Evolutionary conservation across 2,888 invertebrate genomes (phyloP).

Genomic region (Athripsodes cinereus): DNA sequence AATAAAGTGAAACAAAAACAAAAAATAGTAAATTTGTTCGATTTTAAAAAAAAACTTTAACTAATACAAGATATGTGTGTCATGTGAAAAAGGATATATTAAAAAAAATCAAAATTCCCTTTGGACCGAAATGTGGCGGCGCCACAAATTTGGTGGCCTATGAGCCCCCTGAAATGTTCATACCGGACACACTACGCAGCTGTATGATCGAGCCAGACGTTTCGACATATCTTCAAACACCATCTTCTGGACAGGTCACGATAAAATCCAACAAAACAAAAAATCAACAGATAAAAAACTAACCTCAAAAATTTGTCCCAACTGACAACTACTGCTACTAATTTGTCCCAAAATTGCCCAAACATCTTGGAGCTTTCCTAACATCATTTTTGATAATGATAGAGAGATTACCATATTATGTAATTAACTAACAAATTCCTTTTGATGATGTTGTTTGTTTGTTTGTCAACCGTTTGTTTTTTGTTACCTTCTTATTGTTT

Average conservation of each 20-base stretch:
- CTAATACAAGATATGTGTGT: not conserved
- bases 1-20: not conserved
- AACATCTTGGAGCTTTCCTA: not conserved
- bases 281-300: slow-evolving; percentile 14
- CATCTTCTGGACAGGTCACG: slow-evolving; percentile 86
- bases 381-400: not conserved
- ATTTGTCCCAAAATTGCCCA: not conserved
- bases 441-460: not conserved
- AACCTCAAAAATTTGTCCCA: slow-evolving; percentile 19
- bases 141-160: slow-evolving; percentile 6
- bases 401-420: slow-evolving; percentile 36
- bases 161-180: slow-evolving; percentile 66
- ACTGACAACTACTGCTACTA: no score
- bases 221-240: slow-evolving; percentile 89
- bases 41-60: not conserved
- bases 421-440: slow-evolving; percentile 28
- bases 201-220: slow-evolving; percentile 95
- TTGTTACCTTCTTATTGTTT: not conserved
- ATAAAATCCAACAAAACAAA: slow-evolving; percentile 34
- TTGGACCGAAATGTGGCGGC: slow-evolving; percentile 9
- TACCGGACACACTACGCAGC: slow-evolving; percentile 89
- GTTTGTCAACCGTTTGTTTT: no score
- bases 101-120: slow-evolving; percentile 2
- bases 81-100: not conserved
- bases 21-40: not conserved